Base-by-base conservation (phyloP, 2,888 invertebrate genomes). In the Stenotaenia linearis region DNA sequence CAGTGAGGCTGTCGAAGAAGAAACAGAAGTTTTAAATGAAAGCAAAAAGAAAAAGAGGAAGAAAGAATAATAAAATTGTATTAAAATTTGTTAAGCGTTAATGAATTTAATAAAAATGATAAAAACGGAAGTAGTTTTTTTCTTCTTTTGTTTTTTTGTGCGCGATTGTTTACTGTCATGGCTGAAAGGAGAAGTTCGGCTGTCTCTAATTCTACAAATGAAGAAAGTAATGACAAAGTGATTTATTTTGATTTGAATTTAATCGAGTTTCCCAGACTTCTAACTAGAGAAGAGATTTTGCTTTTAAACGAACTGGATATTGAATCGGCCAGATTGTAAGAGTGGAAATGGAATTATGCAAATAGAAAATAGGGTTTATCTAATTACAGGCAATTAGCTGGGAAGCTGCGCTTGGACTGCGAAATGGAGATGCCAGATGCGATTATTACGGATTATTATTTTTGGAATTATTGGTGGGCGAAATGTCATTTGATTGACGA, bases 21-120 rank as follows among this genome's bases (percentile, higher is more conserved):
- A 76, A n/a, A 80, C n/a, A 1, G 82, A 81, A 75, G 82, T 80
- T 40, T 79, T 69, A 5, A 79, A 77, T 0, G 80, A 50, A 21
- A 81, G 80, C 30, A 28, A 76, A 25, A 80, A 81, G 25, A 77
- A 78, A 10, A 82, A 82, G 79, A 82, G n/a, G n/a, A n/a, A n/a
- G n/a, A n/a, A n/a, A n/a, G n/a, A n/a, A n/a, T n/a, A n/a, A n/a
- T n/a, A n/a, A n/a, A n/a, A n/a, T n/a, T n/a, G n/a, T n/a, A n/a
- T n/a, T n/a, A n/a, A n/a, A n/a, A n/a, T n/a, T n/a, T n/a, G n/a
- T n/a, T n/a, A n/a, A n/a, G n/a, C n/a, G n/a, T n/a, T n/a, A n/a
- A n/a, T n/a, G n/a, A n/a, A n/a, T n/a, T n/a, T n/a, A n/a, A n/a
- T n/a, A n/a, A n/a, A n/a, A n/a, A n/a, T n/a, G n/a, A n/a, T n/a